These are phyloP conservation scores for Thamnophis sirtalis DNA, from an alignment of 2,113 vertebrate genomes.

Conservation along the genomic window DNA sequence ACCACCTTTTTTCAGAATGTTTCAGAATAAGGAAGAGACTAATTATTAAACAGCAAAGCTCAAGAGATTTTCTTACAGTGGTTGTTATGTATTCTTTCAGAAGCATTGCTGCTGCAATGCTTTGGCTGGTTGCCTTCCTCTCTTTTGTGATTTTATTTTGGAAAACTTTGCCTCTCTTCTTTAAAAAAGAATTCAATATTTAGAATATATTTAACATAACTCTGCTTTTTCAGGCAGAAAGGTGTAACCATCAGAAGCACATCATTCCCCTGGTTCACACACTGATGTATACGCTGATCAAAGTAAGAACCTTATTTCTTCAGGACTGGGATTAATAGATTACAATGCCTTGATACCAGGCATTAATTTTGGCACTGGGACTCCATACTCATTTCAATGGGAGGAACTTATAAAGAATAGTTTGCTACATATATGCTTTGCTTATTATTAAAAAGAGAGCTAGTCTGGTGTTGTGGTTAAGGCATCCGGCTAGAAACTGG, in stretches of 20 bases:
- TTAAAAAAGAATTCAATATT: background rate
- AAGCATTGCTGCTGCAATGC: background rate
- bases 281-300: slow-evolving; percentile 84
- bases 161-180: background rate
- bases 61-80: background rate
- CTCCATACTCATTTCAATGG: background rate
- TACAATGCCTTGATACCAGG: background rate
- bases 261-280: slow-evolving; percentile 91
- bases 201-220: background rate
- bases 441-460: background rate
- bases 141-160: background rate
- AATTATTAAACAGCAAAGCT: background rate
- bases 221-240: slow-evolving; percentile 77
- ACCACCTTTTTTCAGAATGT: background rate
- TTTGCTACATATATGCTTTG: background rate
- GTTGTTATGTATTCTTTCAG: background rate
- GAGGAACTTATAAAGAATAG: background rate
- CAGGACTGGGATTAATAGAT: background rate
- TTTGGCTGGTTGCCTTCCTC: background rate
- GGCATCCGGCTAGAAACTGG: background rate
- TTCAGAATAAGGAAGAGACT: background rate
- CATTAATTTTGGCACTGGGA: background rate
- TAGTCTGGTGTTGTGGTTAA: background rate
- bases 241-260: slow-evolving; percentile 70
- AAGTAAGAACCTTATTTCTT: slow-evolving; percentile 71